Evolutionary conservation across 2,797 vertebrate genomes (phyloP), one percentile per base, ranked within the genome.

Genomic region (Cyprinella venusta): DNA sequence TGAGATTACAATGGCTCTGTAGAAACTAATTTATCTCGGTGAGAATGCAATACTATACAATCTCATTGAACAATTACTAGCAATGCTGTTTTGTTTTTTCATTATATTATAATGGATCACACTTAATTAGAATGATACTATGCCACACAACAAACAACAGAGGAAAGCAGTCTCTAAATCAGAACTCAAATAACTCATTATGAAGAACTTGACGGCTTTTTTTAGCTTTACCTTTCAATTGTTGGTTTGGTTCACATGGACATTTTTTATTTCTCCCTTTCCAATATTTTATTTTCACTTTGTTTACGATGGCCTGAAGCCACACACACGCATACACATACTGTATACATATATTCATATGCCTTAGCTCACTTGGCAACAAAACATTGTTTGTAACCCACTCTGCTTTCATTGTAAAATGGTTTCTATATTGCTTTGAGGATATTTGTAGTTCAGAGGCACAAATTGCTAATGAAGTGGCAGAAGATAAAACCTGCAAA

Each of bases 401-500:
- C 8, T n/a, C 6, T 1, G 24, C 67, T 74, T 52, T 50, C 24
- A 40, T 63, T 75, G 18, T 68, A 56, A 76, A 76, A 56, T n/a
- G 36, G 19, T 26, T 52, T 54, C 50, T 45, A 33, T 69, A 68
- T 40, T 79, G 77, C 64, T 79, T 30, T 26, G 19, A 48, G 18
- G 74, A 77, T 26, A 85, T 78, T 71, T 81, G 84, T 45, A 65
- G 63, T 78, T 71, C 7, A 69, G 50, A 33, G 18, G 30, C 84
- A 72, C 42, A 48, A 50, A 59, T 38, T 48, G 26, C 79, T 33
- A 68, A 77, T 40, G 50, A 83, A 68, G 80, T 36, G 79, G 33
- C 61, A 64, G 45, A 64, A 81, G 75, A 85, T 59, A 72, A 84
- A 72, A 85, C 75, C 80, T 67, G 74, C 48, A 59, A 56, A 59